Conservation (phyloP, 2,888 invertebrate species). For the Drosophila formosana region DNA sequence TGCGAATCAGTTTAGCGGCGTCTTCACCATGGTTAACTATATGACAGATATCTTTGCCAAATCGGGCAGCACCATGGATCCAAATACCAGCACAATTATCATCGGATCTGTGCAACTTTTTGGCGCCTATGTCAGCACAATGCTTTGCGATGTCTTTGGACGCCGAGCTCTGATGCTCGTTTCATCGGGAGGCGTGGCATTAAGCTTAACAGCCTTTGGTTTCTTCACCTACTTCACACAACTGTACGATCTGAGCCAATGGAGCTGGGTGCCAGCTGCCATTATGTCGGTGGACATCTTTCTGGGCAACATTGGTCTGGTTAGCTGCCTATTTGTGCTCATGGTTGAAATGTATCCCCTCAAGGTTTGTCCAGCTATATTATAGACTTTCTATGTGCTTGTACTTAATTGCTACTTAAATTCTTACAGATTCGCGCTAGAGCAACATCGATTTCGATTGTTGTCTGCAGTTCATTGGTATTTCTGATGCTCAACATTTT, state of each 20-base stretch:
- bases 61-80: slow-evolving; percentile 74
- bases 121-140: slow-evolving; percentile 72
- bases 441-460: slow-evolving; percentile 70
- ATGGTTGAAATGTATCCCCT: slow-evolving; percentile 82
- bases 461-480: slow-evolving; percentile 67
- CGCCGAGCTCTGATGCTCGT: slow-evolving; percentile 75
- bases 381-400: background rate
- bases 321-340: slow-evolving; percentile 78
- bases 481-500: slow-evolving; percentile 79
- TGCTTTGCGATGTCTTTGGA: slow-evolving; percentile 79
- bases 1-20: slow-evolving; percentile 78
- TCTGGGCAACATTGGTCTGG: slow-evolving; percentile 78
- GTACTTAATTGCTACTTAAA: background rate
- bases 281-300: slow-evolving; percentile 80
- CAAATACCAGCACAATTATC: slow-evolving; percentile 80
- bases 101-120: slow-evolving; percentile 78
- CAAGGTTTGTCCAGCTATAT: slow-evolving; percentile 64
- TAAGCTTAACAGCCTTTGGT: slow-evolving; percentile 74
- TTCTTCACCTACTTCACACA: slow-evolving; percentile 64
- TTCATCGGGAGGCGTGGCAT: slow-evolving; percentile 72
- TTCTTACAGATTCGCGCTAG: slow-evolving; percentile 75
- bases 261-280: slow-evolving; percentile 75
- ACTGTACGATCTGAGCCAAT: slow-evolving; percentile 49
- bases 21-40: slow-evolving; percentile 80
- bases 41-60: slow-evolving; percentile 79